phyloP scores from a whole-genome alignment of 2,888 invertebrate species.

The Spilosoma lubricipeda region DNA sequence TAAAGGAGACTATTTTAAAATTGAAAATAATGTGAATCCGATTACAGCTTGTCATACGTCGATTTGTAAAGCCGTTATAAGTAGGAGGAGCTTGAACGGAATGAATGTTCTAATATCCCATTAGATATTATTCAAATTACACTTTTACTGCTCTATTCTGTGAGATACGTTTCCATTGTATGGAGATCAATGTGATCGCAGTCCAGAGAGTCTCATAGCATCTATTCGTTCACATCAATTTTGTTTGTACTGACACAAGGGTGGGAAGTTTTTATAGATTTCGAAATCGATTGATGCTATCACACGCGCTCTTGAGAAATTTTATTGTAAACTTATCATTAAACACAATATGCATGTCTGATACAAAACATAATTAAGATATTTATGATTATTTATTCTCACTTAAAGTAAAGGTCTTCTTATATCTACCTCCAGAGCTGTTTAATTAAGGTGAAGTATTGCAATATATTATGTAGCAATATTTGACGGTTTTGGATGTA shows the following conservation, averaged over 20 bases:
- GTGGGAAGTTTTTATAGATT: slow-evolving; percentile 53
- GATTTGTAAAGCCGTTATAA: neutral
- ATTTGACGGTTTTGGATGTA: neutral
- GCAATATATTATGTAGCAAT: neutral
- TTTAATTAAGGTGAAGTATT: neutral
- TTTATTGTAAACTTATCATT: neutral
- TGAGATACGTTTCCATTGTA: slow-evolving; percentile 44
- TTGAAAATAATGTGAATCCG: neutral
- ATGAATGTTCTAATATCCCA: neutral
- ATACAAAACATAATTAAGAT: neutral
- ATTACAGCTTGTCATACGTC: neutral
- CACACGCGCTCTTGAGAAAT: slow-evolving; percentile 7
- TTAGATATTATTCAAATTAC: slow-evolving; percentile 37
- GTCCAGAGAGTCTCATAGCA: slow-evolving; percentile 39
- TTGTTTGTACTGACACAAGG: slow-evolving; percentile 39
- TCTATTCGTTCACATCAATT: slow-evolving; percentile 49
- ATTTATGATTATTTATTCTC: neutral
- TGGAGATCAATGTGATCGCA: slow-evolving; percentile 29
- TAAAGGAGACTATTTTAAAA: too few species aligned
- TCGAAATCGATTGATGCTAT: slow-evolving; percentile 33
- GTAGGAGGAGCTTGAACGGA: neutral
- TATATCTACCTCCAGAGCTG: neutral
- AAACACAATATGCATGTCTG: neutral
- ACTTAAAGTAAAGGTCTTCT: neutral
- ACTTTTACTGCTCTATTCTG: slow-evolving; percentile 46